Evolutionary conservation across 1,140 invertebrate genomes (phyloP).

Genomic region (Drosophila burlai): DNA sequence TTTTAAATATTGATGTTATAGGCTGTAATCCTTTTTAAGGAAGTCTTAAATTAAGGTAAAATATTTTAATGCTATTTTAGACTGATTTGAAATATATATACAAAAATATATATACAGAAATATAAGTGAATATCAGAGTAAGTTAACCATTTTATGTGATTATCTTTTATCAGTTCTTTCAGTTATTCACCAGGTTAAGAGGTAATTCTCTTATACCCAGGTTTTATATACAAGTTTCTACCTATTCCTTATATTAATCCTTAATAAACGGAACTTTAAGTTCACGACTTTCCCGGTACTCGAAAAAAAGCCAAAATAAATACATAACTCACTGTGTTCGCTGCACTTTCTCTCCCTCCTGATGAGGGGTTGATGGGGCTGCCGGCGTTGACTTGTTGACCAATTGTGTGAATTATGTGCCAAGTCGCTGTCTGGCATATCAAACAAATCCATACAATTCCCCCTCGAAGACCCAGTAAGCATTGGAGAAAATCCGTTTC

Average conservation of each 20-base stretch:
- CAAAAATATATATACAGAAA: too few species aligned
- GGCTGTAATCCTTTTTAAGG: too few species aligned
- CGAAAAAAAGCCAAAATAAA: conserved; percentile 29
- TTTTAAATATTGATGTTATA: neutral
- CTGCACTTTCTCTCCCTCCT: conserved; percentile 3
- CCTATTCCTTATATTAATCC: too few species aligned
- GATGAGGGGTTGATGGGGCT: conserved; percentile 6
- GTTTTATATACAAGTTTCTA: neutral
- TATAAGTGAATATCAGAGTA: too few species aligned
- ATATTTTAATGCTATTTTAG: too few species aligned
- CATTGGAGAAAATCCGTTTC: neutral
- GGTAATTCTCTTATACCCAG: too few species aligned
- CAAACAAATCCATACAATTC: conserved; percentile 43
- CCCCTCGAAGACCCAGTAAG: neutral
- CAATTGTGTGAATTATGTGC: conserved; percentile 71
- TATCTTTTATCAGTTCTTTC: neutral
- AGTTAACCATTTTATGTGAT: too few species aligned
- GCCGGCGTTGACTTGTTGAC: conserved; percentile 49
- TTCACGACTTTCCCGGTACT: neutral
- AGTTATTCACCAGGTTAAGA: neutral
- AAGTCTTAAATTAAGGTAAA: too few species aligned
- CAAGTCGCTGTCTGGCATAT: conserved; percentile 59
- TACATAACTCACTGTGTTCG: conserved; percentile 37
- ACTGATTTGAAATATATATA: too few species aligned
- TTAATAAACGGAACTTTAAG: neutral